These are phyloP conservation scores for Lucinisca nassula DNA, from an alignment of 2,888 invertebrate species.

Conservation along the genomic window DNA sequence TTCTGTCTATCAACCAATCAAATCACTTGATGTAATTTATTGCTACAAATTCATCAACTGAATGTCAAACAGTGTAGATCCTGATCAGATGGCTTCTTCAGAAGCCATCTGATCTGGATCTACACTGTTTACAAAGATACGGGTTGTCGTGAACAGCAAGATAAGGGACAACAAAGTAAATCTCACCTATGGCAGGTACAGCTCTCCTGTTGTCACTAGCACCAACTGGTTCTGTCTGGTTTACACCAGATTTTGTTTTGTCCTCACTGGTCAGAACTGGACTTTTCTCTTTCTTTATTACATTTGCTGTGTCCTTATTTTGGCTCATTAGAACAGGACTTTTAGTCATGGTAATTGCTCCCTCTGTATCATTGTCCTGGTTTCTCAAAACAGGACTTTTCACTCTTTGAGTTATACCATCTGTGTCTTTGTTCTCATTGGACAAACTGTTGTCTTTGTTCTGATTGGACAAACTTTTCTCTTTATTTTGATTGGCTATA, in stretches of 20 bases:
- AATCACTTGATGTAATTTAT: too few relatives aligned
- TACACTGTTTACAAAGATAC: not conserved
- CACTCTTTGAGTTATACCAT: not conserved
- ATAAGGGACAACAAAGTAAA: not conserved
- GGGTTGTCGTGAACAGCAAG: too few relatives aligned
- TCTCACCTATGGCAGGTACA: slow-evolving; percentile 77
- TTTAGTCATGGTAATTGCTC: slow-evolving; percentile 39
- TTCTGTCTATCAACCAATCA: too few relatives aligned
- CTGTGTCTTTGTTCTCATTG: not conserved
- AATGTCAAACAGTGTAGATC: not conserved
- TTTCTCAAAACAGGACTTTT: too few relatives aligned
- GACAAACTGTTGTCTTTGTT: not conserved
- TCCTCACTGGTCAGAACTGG: slow-evolving; percentile 39
- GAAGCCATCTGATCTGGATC: not conserved
- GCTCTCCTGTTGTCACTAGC: slow-evolving; percentile 38
- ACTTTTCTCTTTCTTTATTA: not conserved
- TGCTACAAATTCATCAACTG: too few relatives aligned
- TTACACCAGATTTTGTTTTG: slow-evolving; percentile 30
- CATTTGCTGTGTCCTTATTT: slow-evolving; percentile 33
- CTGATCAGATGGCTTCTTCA: not conserved
- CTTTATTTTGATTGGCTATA: not conserved
- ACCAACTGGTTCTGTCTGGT: slow-evolving; percentile 25
- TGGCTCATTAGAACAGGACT: too few relatives aligned
- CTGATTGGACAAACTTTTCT: not conserved
- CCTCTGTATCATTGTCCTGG: slow-evolving; percentile 10